Base-by-base conservation (phyloP, 2,888 invertebrate species). In the Phalangium opilio region DNA sequence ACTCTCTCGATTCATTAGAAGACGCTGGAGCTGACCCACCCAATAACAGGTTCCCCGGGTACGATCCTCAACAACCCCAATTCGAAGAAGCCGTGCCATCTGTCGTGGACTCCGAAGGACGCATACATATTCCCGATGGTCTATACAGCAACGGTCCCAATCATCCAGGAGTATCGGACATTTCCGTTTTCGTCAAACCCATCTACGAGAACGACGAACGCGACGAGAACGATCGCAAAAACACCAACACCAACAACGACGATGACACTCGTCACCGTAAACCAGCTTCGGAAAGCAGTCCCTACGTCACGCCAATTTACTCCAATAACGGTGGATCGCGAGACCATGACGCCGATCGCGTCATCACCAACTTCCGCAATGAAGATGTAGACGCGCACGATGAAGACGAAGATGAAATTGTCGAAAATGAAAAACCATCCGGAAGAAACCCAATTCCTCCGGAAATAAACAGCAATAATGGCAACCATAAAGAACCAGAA, bases 11-110 rank as follows among this genome's bases (percentile, higher is more conserved):
- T 8, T 27, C 27, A 8, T 27, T 27, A 8, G 27, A 27, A 27
- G 27, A 27, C 8, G 27, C 27, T 8, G 27, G 27, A 27, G 27
- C 27, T 27, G 27, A 27, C 8, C 27, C 27, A 27, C 27, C 27
- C 27, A 27, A 27, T 27, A 27, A 27, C 27, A 27, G 27, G 27
- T 27, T 27, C 43, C 17, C 46, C 49, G 32, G 38, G 17, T 51
- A 50, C 41, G 57, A 58, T 36, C 53, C 52, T 20, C 55, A 57
- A 43, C 52, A 49, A 20, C 55, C 55, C 12, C 39, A 46, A 20
- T 56, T 42, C 36, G 57, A 55, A 17, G 58, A 58, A 45, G 57
- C 57, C 3, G 51, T 57, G 27, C 53, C 57, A 8, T 52, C 57
- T 1, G 34, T 58, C 7, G 50, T 58, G 10, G 56, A 55, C 44